Evolutionary conservation across 2,888 invertebrate genomes (phyloP).

Genomic region (Rhabditoides inermis): DNA sequence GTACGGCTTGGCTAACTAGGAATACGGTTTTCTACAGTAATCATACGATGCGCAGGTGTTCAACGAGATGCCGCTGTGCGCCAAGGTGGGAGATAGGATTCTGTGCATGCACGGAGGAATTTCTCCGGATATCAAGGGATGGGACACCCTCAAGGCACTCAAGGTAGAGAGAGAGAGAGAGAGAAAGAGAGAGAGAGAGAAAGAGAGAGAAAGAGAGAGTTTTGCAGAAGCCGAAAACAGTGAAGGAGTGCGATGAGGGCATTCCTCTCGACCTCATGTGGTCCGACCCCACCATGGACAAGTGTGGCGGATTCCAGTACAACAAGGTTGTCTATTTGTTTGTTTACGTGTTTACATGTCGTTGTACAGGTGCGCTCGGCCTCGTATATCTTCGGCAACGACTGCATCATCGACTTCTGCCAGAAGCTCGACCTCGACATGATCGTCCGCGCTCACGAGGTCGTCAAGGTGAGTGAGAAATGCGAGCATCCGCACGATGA

Average conservation of each 20-base stretch:
- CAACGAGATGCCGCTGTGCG: slow-evolving; percentile 36
- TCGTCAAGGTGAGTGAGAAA: slow-evolving; percentile 11
- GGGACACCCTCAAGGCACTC: slow-evolving; percentile 19
- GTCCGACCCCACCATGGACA: slow-evolving; percentile 36
- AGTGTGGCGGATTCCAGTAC: slow-evolving; percentile 9
- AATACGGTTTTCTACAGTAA: background rate
- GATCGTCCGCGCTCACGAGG: slow-evolving; percentile 26
- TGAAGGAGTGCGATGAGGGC: slow-evolving; percentile 29
- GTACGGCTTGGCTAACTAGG: background rate
- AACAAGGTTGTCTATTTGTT: slow-evolving; percentile 10
- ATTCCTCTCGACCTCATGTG: slow-evolving; percentile 35
- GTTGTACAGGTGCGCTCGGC: slow-evolving; percentile 19
- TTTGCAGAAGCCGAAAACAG: slow-evolving; percentile 31
- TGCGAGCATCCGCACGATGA: no score
- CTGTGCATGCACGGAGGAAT: slow-evolving; percentile 44
- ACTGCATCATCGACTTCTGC: slow-evolving; percentile 22
- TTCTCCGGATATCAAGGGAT: slow-evolving; percentile 29
- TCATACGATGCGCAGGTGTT: slow-evolving; percentile 13
- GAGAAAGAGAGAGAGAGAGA: background rate
- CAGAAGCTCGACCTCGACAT: slow-evolving; percentile 12
- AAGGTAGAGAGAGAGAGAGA: slow-evolving; percentile 9
- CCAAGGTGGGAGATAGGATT: slow-evolving; percentile 24
- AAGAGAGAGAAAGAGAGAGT: background rate
- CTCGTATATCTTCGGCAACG: slow-evolving; percentile 28
- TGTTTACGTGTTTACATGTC: background rate